Evolutionary conservation across 2,113 vertebrate genomes (phyloP), one percentile per base, ranked within the genome.

Genomic region (Malurus melanocephalus): DNA sequence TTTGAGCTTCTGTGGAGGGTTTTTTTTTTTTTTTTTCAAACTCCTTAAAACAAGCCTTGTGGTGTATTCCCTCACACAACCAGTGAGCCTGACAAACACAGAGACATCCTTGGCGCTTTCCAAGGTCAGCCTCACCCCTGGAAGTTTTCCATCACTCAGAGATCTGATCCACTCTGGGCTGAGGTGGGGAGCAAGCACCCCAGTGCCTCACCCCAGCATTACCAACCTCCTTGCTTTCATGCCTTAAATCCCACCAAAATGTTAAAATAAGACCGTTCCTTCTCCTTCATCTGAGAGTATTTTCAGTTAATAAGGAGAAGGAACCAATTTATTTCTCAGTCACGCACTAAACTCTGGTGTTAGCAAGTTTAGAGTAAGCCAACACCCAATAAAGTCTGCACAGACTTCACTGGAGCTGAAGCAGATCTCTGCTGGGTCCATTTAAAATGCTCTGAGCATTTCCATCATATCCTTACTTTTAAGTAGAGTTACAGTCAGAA

Each of bases 381-480:
- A 79, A 55, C 86, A 84, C 90, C 90, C 90, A 57, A 49, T 40
- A 57, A 86, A 79, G 80, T 49, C 85, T 48, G 60, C 5, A n/a
- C 62, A 89, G 86, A 84, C 83, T 76, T 89, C 61, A 43, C 51
- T 57, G 66, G 62, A 84, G 77, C 78, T 59, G 80, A 67, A 86
- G 76, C 92, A 46, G 66, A 43, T 73, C 83, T 92, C 80, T 81
- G 85, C 74, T 65, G 80, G 59, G 73, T 81, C 92, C 84, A 94
- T 87, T 96, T 95, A 92, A 97, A 96, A 96, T 95, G 92, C 91
- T 94, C 92, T 94, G 64, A 95, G 96, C 92, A 89, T 94, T 93
- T 91, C 68, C 95, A 92, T 94, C 92, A 76, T 65, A 94, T 87
- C 95, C 94, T 95, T 92, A 94, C 94, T 96, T 96, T 97, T 96